Evolutionary conservation across 2,113 vertebrate genomes (phyloP), one percentile per base, ranked within the genome.

Genomic region (Carollia perspicillata): DNA sequence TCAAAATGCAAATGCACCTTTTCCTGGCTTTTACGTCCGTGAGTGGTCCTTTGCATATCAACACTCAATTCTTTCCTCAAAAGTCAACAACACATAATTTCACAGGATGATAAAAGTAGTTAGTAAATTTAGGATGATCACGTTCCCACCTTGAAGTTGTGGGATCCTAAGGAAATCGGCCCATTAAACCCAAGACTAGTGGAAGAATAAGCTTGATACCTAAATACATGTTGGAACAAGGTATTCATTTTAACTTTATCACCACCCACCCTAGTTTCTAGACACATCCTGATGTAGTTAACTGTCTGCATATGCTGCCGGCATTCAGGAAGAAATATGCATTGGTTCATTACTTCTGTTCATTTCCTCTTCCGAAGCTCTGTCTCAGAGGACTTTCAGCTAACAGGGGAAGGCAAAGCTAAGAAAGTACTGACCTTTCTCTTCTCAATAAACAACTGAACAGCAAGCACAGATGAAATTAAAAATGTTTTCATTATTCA

Each of bases 121-220:
- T 68, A 81, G 72, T 77, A 93, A 72, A 12, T 65, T 72, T 63
- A 94, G 37, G 81, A 92, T 96, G 94, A 68, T 68, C 42, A 84
- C 13, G 66, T 86, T 94, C 97, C 87, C 49, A 95, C 85, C 93
- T 96, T 87, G 92, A 97, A 93, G 89, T 80, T 95, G 49, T 77
- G n/a, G 1, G 8, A 80, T 84, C 72, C 42, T 81, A 96, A 88
- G 28, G 63, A 97, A 95, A 89, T n/a, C 6, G 66, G 94, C 37
- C 72, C 49, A 74, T 83, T 95, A 87, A 95, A 97, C 78, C 71
- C 84, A 92, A 96, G 95, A 96, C 23, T 49, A 94, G 33, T 69
- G 44, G 81, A 78, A 88, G 51, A 53, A 11, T 84, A 93, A 84
- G 17, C 63, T 84, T 51, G 40, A 89, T 84, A 83, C 79, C 26